Evolutionary conservation across 2,888 invertebrate genomes (phyloP), one percentile per base, ranked within the genome.

Genomic region (Aplocera efformata): DNA sequence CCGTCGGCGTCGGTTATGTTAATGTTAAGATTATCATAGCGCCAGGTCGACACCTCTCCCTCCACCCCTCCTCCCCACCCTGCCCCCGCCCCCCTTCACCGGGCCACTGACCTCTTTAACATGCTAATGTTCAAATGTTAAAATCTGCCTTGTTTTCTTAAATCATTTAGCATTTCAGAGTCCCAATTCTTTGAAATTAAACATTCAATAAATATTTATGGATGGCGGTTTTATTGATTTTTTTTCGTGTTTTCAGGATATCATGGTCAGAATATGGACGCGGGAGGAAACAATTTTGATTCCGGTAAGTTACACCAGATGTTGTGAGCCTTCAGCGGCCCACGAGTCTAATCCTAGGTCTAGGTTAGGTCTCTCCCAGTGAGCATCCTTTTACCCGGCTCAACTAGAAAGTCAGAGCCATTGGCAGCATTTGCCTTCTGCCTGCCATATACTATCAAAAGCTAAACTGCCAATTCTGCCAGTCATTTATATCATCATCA

Each of bases 191-290:
- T 17, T 2, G 13, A 17, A 17, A 5, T 17, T 17, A 5, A 5
- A n/a, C n/a, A n/a, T n/a, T n/a, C n/a, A n/a, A n/a, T n/a, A n/a
- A 17, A 17, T 17, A 17, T 17, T 17, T 17, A 5, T 5, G 13
- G 5, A 17, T 17, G 13, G 13, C 2, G 13, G 13, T 3, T 17
- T 17, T 17, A 17, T n/a, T n/a, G 5, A 17, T 17, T 3, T 17
- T 22, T 35, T 32, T 31, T 25, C 1, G 40, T 60, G 43, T 90
- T 55, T 90, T 54, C 90, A 93, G 94, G 94, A 91, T 94, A 94
- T 89, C 93, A 94, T 90, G 91, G 92, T 78, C 91, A 90, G 83
- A 93, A 92, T 70, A 94, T 94, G 94, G 95, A 95, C 78, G 91
- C 92, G 68, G 93, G 93, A 56, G 92, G 92, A 60, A 92, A 92